Evolutionary conservation across 1,140 invertebrate species (phyloP), one percentile per base, ranked within the genome.

Genomic region (Drosophila ercepeae): DNA sequence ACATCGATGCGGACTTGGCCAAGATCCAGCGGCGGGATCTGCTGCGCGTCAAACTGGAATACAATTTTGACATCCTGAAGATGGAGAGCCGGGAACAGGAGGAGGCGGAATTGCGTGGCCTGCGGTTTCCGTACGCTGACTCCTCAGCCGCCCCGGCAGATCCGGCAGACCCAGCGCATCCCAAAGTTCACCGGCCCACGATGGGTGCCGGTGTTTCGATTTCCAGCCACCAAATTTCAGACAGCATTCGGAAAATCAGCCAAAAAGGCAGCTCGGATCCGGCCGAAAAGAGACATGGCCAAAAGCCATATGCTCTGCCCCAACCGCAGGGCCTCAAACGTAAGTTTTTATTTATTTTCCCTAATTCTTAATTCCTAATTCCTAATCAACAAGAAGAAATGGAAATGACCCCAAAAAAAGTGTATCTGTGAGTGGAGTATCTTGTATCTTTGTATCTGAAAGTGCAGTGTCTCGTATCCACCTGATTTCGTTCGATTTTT

Each of bases 291-390:
- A 48, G 29, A 32, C 19, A 21, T 21, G 45, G 14, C 34, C 42
- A 69, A 16, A 69, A 71, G 48, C 42, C 65, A 18, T 48, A 49
- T 44, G 59, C 23, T 32, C 9, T 32, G 8, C 11, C 8, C 23
- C 51, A 41, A 39, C 39, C 18, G 21, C 27, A 44, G 23, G 55
- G 78, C 51, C 46, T 79, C 0, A 83, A 83, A 84, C 14, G 79
- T 83, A 48, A 46, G 78, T n/a, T 23, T 21, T 14, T 8, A 14
- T 8, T 11, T 41, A 5, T 36, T 21, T 51, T 19, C 3, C 18
- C 2, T 1, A 13, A 32, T 51, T 34, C 21, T 2, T 21, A 21
- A 21, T 51, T 50, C 23, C 13, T 11, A 9, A n/a, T 11, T 4
- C 11, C 3, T 1, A n/a, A n/a, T n/a, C n/a, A n/a, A n/a, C n/a